phyloP scores from a whole-genome alignment of 2,888 invertebrate genomes.

The Cheilosia pagana region DNA sequence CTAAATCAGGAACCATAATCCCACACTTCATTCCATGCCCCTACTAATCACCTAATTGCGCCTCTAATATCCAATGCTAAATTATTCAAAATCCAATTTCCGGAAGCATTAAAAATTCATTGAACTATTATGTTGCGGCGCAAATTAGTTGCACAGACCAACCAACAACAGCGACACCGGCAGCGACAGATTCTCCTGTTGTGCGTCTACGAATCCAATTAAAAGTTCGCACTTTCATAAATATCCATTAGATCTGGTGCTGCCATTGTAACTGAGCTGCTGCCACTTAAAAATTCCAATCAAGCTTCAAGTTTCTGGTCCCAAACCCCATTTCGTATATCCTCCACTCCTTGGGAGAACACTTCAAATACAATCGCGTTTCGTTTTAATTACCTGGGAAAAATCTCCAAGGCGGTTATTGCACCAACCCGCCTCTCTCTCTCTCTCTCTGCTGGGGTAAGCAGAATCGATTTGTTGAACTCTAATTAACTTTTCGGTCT shows the following conservation, averaged over 20 bases:
- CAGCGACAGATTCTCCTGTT: conserved; percentile 2
- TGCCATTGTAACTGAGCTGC: conserved; percentile 9
- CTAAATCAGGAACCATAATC: not conserved
- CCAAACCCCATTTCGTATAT: not conserved
- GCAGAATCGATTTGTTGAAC: conserved; percentile 63
- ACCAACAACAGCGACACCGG: not conserved
- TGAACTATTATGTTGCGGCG: conserved; percentile 49
- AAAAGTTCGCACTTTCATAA: conserved; percentile 62
- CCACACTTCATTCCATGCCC: no score
- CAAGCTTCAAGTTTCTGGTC: conserved; percentile 48
- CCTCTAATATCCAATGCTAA: not conserved
- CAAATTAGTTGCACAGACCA: conserved; percentile 23
- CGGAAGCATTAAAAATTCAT: conserved; percentile 55
- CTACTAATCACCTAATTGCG: not conserved
- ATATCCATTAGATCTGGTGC: conserved; percentile 38
- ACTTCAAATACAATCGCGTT: conserved; percentile 55
- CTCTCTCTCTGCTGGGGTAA: not conserved
- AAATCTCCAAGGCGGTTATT: conserved; percentile 24
- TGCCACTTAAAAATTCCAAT: conserved; percentile 70
- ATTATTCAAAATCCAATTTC: conserved; percentile 58
- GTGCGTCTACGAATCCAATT: conserved; percentile 55
- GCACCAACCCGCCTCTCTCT: not conserved
- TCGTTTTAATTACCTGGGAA: conserved; percentile 66
- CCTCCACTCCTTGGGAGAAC: conserved; percentile 27
- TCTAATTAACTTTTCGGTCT: conserved; percentile 68